phyloP scores from a whole-genome alignment of 53 echinoderm and acorn worm species.

The Holothuria leucospilota region DNA sequence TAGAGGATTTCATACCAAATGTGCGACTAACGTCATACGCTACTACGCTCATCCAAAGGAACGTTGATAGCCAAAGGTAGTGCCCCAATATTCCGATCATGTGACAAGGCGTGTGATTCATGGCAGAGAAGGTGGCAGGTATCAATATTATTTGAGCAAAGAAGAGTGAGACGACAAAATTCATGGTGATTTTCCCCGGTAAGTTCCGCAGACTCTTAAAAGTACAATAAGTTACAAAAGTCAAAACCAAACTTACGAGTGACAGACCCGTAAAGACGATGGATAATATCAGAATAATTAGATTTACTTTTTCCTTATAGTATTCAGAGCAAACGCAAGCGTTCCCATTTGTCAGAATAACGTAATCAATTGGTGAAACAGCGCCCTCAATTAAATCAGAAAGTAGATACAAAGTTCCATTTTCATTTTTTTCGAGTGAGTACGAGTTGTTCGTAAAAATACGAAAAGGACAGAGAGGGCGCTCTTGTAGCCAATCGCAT shows the following conservation, averaged over 20 bases:
- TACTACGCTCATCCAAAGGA: conserved; percentile 64
- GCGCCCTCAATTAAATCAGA: background rate
- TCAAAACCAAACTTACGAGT: background rate
- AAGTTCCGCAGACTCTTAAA: background rate
- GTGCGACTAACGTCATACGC: conserved; percentile 65
- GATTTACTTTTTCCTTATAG: background rate
- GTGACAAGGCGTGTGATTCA: conserved; percentile 12
- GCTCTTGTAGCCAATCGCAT: background rate
- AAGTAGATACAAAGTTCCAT: background rate
- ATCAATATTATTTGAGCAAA: conserved; percentile 34
- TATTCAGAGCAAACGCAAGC: background rate
- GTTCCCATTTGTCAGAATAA: background rate
- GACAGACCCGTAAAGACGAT: background rate
- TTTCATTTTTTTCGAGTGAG: background rate
- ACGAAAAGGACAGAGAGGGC: background rate
- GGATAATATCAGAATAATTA: background rate
- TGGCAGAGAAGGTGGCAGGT: conserved; percentile 2
- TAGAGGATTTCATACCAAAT: conserved; percentile 2
- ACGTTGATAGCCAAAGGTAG: conserved; percentile 66
- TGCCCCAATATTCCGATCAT: conserved; percentile 40
- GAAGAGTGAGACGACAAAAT: background rate
- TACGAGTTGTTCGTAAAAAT: background rate
- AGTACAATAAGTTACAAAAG: background rate
- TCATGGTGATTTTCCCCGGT: background rate
- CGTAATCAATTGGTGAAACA: background rate